Percentiles rank a stretch among this genome's conserved stretches.
Conservation (phyloP, 2,113 vertebrate species). For the Pyrgilauda ruficollis region DNA sequence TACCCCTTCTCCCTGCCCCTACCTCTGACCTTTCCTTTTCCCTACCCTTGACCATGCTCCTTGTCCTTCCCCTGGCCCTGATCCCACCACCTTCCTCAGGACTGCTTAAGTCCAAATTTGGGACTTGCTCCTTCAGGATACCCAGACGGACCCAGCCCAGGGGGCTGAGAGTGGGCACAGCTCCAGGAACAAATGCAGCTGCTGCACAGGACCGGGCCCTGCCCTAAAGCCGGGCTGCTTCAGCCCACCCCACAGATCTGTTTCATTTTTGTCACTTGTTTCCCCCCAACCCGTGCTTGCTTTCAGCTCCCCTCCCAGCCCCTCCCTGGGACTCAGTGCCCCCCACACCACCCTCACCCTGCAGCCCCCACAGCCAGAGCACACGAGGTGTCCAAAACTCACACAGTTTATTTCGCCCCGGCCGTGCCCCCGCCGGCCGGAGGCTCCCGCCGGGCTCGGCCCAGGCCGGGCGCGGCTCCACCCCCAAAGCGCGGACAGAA, state of each 20-base stretch:
- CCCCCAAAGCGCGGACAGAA: neutral
- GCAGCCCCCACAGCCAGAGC: too few species aligned
- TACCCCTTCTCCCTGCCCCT: too few species aligned
- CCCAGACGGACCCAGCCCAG: too few species aligned
- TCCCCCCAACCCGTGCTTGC: accelerated
- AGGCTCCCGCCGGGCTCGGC: neutral
- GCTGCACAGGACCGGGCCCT: neutral
- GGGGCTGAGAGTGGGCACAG: too few species aligned
- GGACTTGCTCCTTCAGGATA: neutral
- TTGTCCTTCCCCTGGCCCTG: neutral
- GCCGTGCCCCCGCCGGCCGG: neutral
- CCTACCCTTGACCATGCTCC: too few species aligned
- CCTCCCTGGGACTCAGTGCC: accelerated
- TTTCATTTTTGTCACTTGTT: neutral
- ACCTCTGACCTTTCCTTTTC: neutral
- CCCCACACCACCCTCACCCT: neutral
- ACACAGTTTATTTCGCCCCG: neutral
- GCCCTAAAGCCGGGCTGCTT: too few species aligned
- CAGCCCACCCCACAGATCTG: accelerated
- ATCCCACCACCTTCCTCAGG: neutral
- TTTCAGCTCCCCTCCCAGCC: accelerated
- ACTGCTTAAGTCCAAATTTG: neutral
- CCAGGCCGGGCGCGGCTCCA: neutral
- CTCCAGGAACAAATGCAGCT: neutral
- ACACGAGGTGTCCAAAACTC: neutral